Percentiles rank a stretch among this genome's conserved stretches.
Conservation (phyloP, 2,113 vertebrate genomes). For the Albula goreensis region DNA sequence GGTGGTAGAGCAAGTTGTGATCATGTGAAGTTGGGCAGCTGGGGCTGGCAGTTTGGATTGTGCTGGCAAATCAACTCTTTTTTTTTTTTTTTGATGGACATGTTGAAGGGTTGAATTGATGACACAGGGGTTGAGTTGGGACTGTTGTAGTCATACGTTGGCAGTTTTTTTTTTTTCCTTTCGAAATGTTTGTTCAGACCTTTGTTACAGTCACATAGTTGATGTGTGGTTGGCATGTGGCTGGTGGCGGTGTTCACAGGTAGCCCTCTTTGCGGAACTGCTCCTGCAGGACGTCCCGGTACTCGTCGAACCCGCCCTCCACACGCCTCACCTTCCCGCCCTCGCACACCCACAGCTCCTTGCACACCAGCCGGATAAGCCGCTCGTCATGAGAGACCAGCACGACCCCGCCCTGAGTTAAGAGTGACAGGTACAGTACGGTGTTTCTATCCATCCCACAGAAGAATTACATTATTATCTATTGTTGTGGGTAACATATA, state of each 20-base stretch:
- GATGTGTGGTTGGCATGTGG: background rate
- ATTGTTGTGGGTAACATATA: no score
- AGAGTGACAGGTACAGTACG: background rate
- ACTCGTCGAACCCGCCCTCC: constrained; percentile 95
- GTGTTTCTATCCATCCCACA: no score
- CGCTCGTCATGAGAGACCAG: constrained; percentile 94
- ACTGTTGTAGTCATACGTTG: background rate
- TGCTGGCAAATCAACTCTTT: background rate
- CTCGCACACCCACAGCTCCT: constrained; percentile 95
- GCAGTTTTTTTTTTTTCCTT: background rate
- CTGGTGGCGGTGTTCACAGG: constrained; percentile 72
- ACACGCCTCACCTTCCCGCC: constrained; percentile 73
- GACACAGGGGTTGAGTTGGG: background rate
- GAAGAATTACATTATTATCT: no score
- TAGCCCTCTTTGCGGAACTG: constrained; percentile 95
- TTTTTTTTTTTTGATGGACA: background rate
- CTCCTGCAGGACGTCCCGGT: constrained; percentile 90
- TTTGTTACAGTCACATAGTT: background rate
- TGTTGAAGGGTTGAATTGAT: background rate
- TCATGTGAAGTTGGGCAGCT: background rate
- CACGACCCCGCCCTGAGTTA: constrained; percentile 84
- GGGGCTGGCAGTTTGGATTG: background rate
- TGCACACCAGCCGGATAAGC: constrained; percentile 91
- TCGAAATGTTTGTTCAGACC: background rate
- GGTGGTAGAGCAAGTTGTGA: background rate